Conservation (phyloP, 2,888 invertebrate species). For the Tipula confusa region DNA sequence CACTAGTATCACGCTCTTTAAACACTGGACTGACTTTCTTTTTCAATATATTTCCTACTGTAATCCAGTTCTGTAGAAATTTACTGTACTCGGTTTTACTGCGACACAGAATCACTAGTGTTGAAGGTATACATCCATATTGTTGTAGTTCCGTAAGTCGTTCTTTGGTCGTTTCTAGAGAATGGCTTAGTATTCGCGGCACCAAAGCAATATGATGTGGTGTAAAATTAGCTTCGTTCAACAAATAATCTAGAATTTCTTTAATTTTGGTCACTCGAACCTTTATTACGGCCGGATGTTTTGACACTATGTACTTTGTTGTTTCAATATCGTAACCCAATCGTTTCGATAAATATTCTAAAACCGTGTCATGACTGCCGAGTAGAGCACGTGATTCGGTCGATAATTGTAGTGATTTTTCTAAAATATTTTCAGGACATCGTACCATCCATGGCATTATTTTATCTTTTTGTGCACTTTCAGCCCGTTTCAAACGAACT, state of each 20-base stretch:
- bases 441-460: slow-evolving; percentile 65
- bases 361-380: slow-evolving; percentile 52
- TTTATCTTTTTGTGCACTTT: slow-evolving; percentile 51
- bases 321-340: slow-evolving; percentile 51
- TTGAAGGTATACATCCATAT: slow-evolving; percentile 51
- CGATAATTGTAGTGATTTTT: slow-evolving; percentile 44
- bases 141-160: slow-evolving; percentile 53
- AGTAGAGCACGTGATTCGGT: slow-evolving; percentile 51
- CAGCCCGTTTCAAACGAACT: slow-evolving; percentile 52
- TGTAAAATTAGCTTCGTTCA: slow-evolving; percentile 52
- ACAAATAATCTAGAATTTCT: slow-evolving; percentile 56
- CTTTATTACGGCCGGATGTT: slow-evolving; percentile 53
- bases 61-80: slow-evolving; percentile 49
- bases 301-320: slow-evolving; percentile 53
- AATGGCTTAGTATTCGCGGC: slow-evolving; percentile 55
- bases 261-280: slow-evolving; percentile 58
- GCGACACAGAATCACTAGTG: slow-evolving; percentile 55
- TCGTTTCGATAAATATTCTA: slow-evolving; percentile 55
- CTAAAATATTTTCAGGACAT: slow-evolving; percentile 52
- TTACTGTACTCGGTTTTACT: slow-evolving; percentile 55
- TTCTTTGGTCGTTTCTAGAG: slow-evolving; percentile 54
- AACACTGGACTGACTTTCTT: background rate
- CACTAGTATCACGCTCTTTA: background rate
- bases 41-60: slow-evolving; percentile 21
- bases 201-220: slow-evolving; percentile 54